A percentile compares a stretch with the other conserved stretches of the same genome.
Evolutionary conservation across 1,140 invertebrate species (phyloP).

Genomic region (Bombus breviceps): DNA sequence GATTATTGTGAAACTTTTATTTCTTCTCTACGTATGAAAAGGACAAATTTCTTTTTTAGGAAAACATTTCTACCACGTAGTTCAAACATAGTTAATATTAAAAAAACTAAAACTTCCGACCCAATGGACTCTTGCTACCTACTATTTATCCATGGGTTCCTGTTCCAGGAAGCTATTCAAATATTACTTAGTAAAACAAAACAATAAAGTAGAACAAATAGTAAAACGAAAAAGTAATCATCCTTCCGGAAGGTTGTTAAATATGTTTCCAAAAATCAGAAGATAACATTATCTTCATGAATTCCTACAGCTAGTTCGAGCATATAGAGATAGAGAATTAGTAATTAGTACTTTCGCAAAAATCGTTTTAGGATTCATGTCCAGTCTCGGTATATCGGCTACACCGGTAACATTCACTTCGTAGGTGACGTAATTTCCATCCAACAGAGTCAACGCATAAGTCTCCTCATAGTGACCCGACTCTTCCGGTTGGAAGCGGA

Average conservation of each 20-base stretch:
- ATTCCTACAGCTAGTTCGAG: too few species aligned
- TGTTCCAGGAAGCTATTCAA: background rate
- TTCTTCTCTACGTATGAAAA: background rate
- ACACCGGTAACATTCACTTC: conserved; percentile 64
- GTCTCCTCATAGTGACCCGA: conserved; percentile 56
- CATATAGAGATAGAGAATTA: background rate
- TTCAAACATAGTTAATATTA: background rate
- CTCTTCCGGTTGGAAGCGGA: conserved; percentile 66
- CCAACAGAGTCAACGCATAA: conserved; percentile 61
- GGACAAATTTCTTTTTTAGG: background rate
- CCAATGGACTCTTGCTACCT: too few species aligned
- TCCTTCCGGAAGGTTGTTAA: background rate
- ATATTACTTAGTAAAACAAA: background rate
- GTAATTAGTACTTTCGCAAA: conserved; percentile 43
- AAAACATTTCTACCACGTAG: too few species aligned
- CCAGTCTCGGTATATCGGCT: conserved; percentile 67
- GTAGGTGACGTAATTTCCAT: conserved; percentile 54
- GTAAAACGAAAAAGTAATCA: background rate
- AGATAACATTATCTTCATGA: background rate
- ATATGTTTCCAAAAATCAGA: background rate
- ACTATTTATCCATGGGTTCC: background rate
- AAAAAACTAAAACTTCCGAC: background rate
- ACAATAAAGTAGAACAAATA: background rate
- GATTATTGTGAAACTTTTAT: background rate
- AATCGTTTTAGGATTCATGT: conserved; percentile 65